phyloP scores from a whole-genome alignment of 2,888 invertebrate species.

The Dexiosoma caninum region DNA sequence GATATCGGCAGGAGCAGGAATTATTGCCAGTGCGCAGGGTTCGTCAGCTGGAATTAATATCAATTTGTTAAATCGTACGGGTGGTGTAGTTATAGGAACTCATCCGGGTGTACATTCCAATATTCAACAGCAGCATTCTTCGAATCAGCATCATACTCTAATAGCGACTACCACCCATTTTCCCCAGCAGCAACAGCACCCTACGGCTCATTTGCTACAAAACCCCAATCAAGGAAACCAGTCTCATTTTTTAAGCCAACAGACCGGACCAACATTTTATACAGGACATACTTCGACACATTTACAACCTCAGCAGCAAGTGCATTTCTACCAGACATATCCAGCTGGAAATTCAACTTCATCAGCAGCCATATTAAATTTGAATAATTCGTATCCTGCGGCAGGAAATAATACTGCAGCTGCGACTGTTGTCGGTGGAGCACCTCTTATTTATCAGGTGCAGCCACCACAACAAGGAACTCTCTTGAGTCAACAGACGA shows the following conservation, averaged over 20 bases:
- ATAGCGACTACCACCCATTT: conserved; percentile 67
- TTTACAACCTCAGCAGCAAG: conserved; percentile 66
- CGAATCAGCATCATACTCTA: conserved; percentile 66
- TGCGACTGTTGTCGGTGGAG: conserved; percentile 55
- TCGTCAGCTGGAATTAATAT: conserved; percentile 30
- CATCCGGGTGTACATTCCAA: conserved; percentile 65
- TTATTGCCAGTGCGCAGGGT: conserved; percentile 60
- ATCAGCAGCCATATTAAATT: conserved; percentile 78
- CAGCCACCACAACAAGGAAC: conserved; percentile 64
- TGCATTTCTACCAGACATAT: conserved; percentile 73
- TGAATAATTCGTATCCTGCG: conserved; percentile 79
- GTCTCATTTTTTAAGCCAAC: conserved; percentile 63
- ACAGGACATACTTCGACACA: conserved; percentile 65
- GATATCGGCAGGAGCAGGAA: conserved; percentile 56
- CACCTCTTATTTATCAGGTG: conserved; percentile 69
- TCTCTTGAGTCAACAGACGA: conserved; percentile 43
- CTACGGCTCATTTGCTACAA: conserved; percentile 49
- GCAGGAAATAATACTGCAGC: conserved; percentile 63
- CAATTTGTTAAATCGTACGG: conserved; percentile 52
- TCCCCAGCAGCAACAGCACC: conserved; percentile 67
- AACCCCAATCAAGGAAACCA: conserved; percentile 58
- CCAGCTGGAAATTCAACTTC: conserved; percentile 70
- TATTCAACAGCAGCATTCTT: conserved; percentile 64
- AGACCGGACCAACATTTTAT: conserved; percentile 64
- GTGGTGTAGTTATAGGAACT: conserved; percentile 52